Evolutionary conservation across 30 jellyfish, hydroid and myxozoan genomes (phyloP), one percentile per base, ranked within the genome.

Genomic region (Aurelia aurita complex sp. Pacific): DNA sequence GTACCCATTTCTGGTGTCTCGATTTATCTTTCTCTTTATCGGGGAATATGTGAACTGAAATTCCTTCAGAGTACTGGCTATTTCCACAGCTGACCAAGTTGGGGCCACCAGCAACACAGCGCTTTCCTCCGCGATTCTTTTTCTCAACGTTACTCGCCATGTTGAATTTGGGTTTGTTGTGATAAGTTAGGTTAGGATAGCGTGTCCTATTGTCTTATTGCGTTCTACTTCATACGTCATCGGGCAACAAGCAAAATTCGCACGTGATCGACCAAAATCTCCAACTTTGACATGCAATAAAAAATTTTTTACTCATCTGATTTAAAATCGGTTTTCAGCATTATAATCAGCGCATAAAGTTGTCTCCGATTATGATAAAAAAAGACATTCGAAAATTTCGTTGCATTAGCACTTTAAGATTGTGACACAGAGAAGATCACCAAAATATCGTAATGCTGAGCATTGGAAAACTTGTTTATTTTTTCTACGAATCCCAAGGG

Each of bases 91-190:
- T 81, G 13, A 70, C 50, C 63, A 42, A 18, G 77, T 64, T 62
- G 10, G 91, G 84, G 69, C 91, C 84, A 68, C 91, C 91, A 32
- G 91, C 91, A 52, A 81, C 91, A 69, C 83, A 81, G n/a, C 77
- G 84, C 65, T 81, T 52, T 69, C 91, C 91, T 13, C 74, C 71
- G 34, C 76, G 86, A 36, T 66, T 33, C 80, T 8, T 43, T 69
- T 69, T 35, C 65, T 42, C 80, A 15, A 69, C 80, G 8, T 52
- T 69, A 38, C 80, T 69, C 80, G 80, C 80, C 80, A 69, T 69
- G 80, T 69, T 69, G 61, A 14, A 33, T 43, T 66, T 66, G 76
- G 18, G 3, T 2, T 38, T 17, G 54, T 66, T 43, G 11, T 43
- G 54, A 43, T 66, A 54, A 66, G 18, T 54, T 66, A 66, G 18